These are phyloP conservation scores for Protophormia terraenovae DNA, from an alignment of 2,888 invertebrate genomes.

Conservation along the genomic window DNA sequence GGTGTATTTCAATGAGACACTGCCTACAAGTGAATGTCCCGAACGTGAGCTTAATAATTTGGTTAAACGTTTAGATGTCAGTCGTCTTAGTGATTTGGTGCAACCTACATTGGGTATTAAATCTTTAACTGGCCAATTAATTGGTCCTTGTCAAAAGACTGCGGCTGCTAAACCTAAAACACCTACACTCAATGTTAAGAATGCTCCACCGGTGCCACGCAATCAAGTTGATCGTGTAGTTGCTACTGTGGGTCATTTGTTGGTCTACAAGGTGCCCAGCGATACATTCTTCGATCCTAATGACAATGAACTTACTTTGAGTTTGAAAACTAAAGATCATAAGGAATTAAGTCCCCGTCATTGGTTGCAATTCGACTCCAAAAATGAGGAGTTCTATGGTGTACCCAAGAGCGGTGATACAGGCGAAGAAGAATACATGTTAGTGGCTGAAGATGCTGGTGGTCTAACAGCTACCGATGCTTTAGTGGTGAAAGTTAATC, in stretches of 20 bases:
- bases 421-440: slow-evolving; percentile 89
- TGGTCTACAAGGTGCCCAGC: slow-evolving; percentile 91
- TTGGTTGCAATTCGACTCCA: slow-evolving; percentile 95
- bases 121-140: slow-evolving; percentile 85
- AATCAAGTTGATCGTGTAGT: slow-evolving; percentile 93
- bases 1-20: slow-evolving; percentile 91
- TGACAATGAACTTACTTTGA: slow-evolving; percentile 89
- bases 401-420: slow-evolving; percentile 88
- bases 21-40: slow-evolving; percentile 89
- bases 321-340: slow-evolving; percentile 88
- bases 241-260: slow-evolving; percentile 90
- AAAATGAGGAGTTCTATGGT: slow-evolving; percentile 94
- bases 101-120: slow-evolving; percentile 86
- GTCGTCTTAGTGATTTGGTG: slow-evolving; percentile 84
- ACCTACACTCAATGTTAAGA: slow-evolving; percentile 83
- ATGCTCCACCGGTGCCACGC: slow-evolving; percentile 89
- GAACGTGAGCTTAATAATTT: slow-evolving; percentile 87
- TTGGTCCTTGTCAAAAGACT: slow-evolving; percentile 86
- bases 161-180: slow-evolving; percentile 82
- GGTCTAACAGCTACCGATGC: slow-evolving; percentile 90
- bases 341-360: slow-evolving; percentile 85
- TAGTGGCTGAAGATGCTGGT: slow-evolving; percentile 89
- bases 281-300: slow-evolving; percentile 96
- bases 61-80: slow-evolving; percentile 81
- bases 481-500: slow-evolving; percentile 88